A percentile compares a stretch with the other conserved stretches of the same genome.
These are phyloP conservation scores for Zaprionus lineosus DNA, from an alignment of 2,888 invertebrate species.

Conservation along the genomic window DNA sequence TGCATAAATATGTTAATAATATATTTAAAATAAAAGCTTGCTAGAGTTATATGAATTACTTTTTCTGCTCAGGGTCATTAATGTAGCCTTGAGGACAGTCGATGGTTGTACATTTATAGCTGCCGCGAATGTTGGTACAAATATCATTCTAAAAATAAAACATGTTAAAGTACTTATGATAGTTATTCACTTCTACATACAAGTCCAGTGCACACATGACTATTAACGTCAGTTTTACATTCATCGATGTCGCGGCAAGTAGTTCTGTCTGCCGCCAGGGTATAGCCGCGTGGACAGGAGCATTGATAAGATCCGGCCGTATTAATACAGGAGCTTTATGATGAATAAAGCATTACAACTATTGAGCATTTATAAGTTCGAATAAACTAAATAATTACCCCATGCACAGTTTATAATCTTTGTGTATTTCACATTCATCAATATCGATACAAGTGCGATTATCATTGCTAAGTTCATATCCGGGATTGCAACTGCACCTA, in stretches of 20 bases:
- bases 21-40: too few species aligned
- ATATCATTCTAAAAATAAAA: slow-evolving; percentile 84
- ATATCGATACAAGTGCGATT: slow-evolving; percentile 86
- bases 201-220: slow-evolving; percentile 84
- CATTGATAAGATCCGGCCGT: slow-evolving; percentile 93
- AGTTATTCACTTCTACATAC: slow-evolving; percentile 61
- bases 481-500: slow-evolving; percentile 92
- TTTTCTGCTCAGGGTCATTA: slow-evolving; percentile 89
- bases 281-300: slow-evolving; percentile 91
- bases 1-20: not conserved
- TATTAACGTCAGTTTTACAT: slow-evolving; percentile 83
- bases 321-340: slow-evolving; percentile 88
- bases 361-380: not conserved
- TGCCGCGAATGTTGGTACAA: slow-evolving; percentile 95
- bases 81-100: slow-evolving; percentile 93
- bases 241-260: slow-evolving; percentile 93
- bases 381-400: slow-evolving; percentile 83
- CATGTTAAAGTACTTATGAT: not conserved
- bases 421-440: slow-evolving; percentile 92
- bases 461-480: slow-evolving; percentile 91
- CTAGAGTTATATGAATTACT: slow-evolving; percentile 85
- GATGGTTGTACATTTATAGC: slow-evolving; percentile 93
- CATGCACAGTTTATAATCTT: slow-evolving; percentile 87
- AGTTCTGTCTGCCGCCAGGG: slow-evolving; percentile 88
- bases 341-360: not conserved